Conservation (phyloP, 2,888 invertebrate genomes). For the Hirtodrosophila cameraria region DNA sequence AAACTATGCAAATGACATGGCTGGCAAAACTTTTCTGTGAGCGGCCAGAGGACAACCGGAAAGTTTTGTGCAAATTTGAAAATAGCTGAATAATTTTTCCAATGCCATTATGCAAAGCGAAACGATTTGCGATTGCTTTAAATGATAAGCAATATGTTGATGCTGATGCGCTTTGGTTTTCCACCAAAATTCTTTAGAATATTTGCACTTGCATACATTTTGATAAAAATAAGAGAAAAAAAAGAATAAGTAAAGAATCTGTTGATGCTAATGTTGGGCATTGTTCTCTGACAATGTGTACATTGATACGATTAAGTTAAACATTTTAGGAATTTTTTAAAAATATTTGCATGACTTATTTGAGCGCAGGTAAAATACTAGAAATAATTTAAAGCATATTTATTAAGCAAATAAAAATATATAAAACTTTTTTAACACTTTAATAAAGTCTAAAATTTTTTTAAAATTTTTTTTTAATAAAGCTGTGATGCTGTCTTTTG, state of each 20-base stretch:
- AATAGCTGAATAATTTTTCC: conserved; percentile 62
- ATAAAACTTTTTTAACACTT: neutral
- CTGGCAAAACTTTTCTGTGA: conserved; percentile 67
- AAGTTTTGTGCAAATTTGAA: conserved; percentile 48
- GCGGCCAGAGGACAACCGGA: conserved; percentile 43
- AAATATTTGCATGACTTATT: no score
- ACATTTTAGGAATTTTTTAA: no score
- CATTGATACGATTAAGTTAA: neutral
- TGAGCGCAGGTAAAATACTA: no score
- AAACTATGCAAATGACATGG: conserved; percentile 77
- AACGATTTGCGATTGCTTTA: conserved; percentile 77
- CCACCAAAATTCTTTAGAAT: neutral
- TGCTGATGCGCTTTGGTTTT: neutral
- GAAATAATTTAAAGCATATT: neutral
- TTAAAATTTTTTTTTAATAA: no score
- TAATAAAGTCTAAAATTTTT: no score
- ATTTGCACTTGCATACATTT: neutral
- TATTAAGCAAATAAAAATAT: neutral
- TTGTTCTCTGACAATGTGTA: neutral
- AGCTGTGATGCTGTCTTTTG: no score
- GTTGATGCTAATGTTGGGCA: neutral
- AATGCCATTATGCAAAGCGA: conserved; percentile 73
- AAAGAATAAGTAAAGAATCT: neutral
- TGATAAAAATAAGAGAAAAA: no score
- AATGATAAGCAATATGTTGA: conserved; percentile 74